Evolutionary conservation across 1,140 invertebrate genomes (phyloP).

Genomic region (Antheraea pernyi): DNA sequence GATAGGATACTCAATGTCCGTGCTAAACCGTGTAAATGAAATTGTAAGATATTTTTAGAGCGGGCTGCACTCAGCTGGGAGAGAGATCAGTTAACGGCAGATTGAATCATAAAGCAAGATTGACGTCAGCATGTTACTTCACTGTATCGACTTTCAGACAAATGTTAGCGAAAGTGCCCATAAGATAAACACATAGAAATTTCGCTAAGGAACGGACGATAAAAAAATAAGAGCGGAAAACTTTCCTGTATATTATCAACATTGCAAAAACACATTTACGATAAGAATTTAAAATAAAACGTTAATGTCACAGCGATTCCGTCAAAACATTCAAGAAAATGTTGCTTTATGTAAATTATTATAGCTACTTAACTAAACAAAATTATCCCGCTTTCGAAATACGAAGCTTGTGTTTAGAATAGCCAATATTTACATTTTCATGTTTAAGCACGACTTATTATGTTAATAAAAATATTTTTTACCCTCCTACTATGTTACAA

Average conservation of each 20-base stretch:
- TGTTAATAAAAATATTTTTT: not conserved
- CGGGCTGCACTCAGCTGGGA: slow-evolving; percentile 70
- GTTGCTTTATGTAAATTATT: not conserved
- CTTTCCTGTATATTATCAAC: slow-evolving; percentile 2
- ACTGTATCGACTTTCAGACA: slow-evolving; percentile 38
- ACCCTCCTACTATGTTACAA: not conserved
- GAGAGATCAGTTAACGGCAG: slow-evolving; percentile 59
- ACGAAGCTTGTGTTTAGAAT: not conserved
- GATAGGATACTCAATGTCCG: not conserved
- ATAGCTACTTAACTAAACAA: not conserved
- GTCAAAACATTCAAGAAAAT: not conserved
- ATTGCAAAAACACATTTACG: not conserved
- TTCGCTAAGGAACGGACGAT: slow-evolving; percentile 5
- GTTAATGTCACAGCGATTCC: not conserved
- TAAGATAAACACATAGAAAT: slow-evolving; percentile 31
- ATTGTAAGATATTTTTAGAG: slow-evolving; percentile 61
- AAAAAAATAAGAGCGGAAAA: slow-evolving; percentile 6
- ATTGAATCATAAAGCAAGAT: slow-evolving; percentile 70
- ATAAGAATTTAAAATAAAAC: not conserved
- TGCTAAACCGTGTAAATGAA: slow-evolving; percentile 1
- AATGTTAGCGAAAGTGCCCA: slow-evolving; percentile 42
- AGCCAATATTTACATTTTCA: not conserved
- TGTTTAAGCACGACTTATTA: not conserved
- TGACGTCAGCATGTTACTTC: slow-evolving; percentile 61
- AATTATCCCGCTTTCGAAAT: not conserved